These are phyloP conservation scores for Peromyscus californicus DNA, from an alignment of 2,113 vertebrate genomes.

Conservation along the genomic window DNA sequence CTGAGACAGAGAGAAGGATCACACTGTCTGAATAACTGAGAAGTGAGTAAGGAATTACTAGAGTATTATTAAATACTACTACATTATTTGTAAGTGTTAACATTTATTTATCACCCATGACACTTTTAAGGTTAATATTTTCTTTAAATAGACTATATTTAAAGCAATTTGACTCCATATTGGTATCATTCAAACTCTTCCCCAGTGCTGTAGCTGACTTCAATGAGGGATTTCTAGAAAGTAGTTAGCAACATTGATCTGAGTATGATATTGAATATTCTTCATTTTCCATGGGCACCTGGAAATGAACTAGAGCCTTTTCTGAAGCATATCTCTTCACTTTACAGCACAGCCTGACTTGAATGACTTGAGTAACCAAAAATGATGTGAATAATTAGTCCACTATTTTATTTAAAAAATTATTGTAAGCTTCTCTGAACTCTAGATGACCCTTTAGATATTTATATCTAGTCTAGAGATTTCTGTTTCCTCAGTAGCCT, in stretches of 20 bases:
- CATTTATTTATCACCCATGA: not conserved
- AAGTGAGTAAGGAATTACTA: not conserved
- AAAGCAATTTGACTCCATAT: not conserved
- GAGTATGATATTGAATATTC: no score
- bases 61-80: not conserved
- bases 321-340: not conserved
- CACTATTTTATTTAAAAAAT: not conserved
- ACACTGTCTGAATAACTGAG: not conserved
- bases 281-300: not conserved
- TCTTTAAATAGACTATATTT: not conserved
- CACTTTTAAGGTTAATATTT: not conserved
- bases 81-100: not conserved
- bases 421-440: not conserved
- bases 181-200: not conserved
- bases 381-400: not conserved
- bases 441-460: not conserved
- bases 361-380: not conserved
- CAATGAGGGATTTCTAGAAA: not conserved
- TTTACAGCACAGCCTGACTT: not conserved
- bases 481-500: no score
- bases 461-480: not conserved
- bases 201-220: not conserved
- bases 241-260: not conserved
- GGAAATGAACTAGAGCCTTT: not conserved
- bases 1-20: no score